phyloP scores from a whole-genome alignment of 2,888 invertebrate genomes.

The Andrena haemorrhoa region DNA sequence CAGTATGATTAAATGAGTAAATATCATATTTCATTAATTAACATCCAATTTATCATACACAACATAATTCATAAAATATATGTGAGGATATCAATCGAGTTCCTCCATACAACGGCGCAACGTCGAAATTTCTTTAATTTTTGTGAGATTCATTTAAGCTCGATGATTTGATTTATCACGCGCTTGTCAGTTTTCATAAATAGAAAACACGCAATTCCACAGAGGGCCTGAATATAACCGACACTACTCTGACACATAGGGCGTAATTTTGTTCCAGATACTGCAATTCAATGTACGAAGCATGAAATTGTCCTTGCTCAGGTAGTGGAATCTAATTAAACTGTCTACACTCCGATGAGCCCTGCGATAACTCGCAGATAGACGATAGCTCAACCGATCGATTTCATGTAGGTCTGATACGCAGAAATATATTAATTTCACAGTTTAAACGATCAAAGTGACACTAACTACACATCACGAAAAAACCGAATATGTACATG shows the following conservation, averaged over 20 bases:
- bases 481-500: too few species aligned
- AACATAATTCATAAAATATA: too few species aligned
- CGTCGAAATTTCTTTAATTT: neutral
- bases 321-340: conserved; percentile 65
- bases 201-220: neutral
- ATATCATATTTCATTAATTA: too few species aligned
- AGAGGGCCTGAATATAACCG: neutral
- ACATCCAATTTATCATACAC: too few species aligned
- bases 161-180: neutral
- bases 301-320: conserved; percentile 44
- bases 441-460: too few species aligned
- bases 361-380: conserved; percentile 55
- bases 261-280: conserved; percentile 37
- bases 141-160: neutral
- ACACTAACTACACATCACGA: too few species aligned
- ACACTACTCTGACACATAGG: conserved; percentile 14
- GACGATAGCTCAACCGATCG: conserved; percentile 47
- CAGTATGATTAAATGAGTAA: too few species aligned
- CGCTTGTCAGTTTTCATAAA: conserved; percentile 10
- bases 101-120: too few species aligned
- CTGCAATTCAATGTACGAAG: conserved; percentile 41
- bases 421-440: conserved; percentile 12
- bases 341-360: conserved; percentile 58
- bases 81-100: too few species aligned
- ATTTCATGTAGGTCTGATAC: conserved; percentile 42